phyloP scores from a whole-genome alignment of 2,797 vertebrate species.

The Rhinichthys osculus region DNA sequence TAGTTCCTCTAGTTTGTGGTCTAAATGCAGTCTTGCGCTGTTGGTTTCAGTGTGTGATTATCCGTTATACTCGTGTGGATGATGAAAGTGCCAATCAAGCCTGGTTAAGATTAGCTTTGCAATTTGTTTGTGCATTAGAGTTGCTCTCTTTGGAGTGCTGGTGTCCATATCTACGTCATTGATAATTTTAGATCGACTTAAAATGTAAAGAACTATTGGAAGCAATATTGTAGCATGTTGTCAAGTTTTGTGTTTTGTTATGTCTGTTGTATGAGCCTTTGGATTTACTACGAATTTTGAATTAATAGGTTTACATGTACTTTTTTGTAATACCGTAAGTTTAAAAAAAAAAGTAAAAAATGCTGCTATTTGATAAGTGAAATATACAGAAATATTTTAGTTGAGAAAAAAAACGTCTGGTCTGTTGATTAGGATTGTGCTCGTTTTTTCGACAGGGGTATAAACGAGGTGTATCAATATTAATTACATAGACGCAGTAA shows the following conservation, averaged over 20 bases:
- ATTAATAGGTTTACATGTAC: slow-evolving; percentile 90
- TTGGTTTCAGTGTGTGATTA: slow-evolving; percentile 84
- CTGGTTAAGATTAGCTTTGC: slow-evolving; percentile 88
- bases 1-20: slow-evolving; percentile 89
- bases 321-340: slow-evolving; percentile 82
- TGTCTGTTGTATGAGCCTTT: slow-evolving; percentile 87
- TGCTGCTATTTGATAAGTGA: slow-evolving; percentile 90
- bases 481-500: slow-evolving; percentile 84
- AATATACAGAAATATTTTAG: slow-evolving; percentile 87
- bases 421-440: slow-evolving; percentile 82
- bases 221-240: slow-evolving; percentile 90
- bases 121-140: slow-evolving; percentile 87
- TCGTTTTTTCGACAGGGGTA: slow-evolving; percentile 75
- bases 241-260: slow-evolving; percentile 86
- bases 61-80: slow-evolving; percentile 88
- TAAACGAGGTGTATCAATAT: slow-evolving; percentile 82
- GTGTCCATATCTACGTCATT: slow-evolving; percentile 86
- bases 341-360: slow-evolving; percentile 73
- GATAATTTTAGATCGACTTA: slow-evolving; percentile 74
- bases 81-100: slow-evolving; percentile 86
- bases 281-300: slow-evolving; percentile 87
- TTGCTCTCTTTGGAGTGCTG: slow-evolving; percentile 79
- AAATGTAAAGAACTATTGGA: slow-evolving; percentile 87
- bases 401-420: slow-evolving; percentile 81
- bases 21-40: slow-evolving; percentile 87